Evolutionary conservation across 1,140 invertebrate genomes (phyloP).

Genomic region (Coenobita brevimanus): DNA sequence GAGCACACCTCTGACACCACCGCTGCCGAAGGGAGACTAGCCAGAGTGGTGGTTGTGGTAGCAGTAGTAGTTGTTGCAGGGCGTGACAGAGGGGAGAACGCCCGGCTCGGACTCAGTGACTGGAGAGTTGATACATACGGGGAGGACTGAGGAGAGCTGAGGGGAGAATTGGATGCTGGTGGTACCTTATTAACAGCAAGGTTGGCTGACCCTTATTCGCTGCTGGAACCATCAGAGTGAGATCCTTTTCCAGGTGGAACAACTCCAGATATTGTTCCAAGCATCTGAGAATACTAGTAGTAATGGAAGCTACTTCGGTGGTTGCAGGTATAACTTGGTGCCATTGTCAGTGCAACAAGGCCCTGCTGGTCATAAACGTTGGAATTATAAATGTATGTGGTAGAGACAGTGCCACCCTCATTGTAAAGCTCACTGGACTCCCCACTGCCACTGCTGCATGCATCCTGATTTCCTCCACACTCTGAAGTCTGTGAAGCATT

Average conservation of each 20-base stretch:
- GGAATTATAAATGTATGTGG: constrained; percentile 62
- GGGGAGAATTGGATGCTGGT: constrained; percentile 42
- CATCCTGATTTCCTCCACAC: too few relatives aligned
- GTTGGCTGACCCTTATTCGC: constrained; percentile 25
- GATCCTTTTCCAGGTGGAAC: constrained; percentile 12
- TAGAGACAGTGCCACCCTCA: constrained; percentile 53
- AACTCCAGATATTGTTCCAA: constrained; percentile 24
- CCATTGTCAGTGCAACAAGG: constrained; percentile 43
- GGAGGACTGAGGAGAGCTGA: constrained; percentile 58
- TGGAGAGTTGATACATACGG: constrained; percentile 51
- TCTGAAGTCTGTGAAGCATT: too few relatives aligned
- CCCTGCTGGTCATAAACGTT: constrained; percentile 57
- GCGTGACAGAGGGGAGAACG: constrained; percentile 45
- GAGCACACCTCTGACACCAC: constrained; percentile 15
- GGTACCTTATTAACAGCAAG: constrained; percentile 18
- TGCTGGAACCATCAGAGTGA: constrained; percentile 46
- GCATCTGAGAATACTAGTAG: constrained; percentile 41
- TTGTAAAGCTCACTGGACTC: constrained; percentile 59
- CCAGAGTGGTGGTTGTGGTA: constrained; percentile 45
- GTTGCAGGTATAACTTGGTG: constrained; percentile 46
- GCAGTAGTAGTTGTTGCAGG: constrained; percentile 47
- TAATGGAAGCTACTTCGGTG: constrained; percentile 41
- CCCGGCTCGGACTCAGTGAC: constrained; percentile 60
- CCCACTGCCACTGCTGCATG: constrained; percentile 64
- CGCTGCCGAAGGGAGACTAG: constrained; percentile 34